These are phyloP conservation scores for Epinotia nisella DNA, from an alignment of 2,888 invertebrate genomes.

Conservation along the genomic window DNA sequence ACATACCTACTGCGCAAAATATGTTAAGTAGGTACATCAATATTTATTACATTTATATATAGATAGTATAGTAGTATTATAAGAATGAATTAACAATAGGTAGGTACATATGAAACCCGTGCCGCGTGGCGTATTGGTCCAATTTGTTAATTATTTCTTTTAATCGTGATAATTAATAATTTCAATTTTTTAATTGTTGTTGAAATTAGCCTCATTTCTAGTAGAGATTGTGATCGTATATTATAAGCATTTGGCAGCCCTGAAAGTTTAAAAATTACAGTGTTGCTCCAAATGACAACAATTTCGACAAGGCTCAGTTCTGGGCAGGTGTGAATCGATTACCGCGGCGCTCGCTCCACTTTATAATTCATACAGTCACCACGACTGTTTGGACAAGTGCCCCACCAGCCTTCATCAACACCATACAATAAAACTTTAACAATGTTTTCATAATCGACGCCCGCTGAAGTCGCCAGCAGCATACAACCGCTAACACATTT, in stretches of 20 bases:
- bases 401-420: constrained; percentile 79
- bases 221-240: no score
- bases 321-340: constrained; percentile 82
- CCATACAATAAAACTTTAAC: constrained; percentile 82
- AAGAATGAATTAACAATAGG: no score
- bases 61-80: no score
- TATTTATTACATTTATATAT: no score
- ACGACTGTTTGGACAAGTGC: constrained; percentile 81
- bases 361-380: constrained; percentile 78
- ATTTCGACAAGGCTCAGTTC: constrained; percentile 52
- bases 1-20: no score
- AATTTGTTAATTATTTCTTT: no score
- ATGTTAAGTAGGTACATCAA: no score
- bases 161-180: no score
- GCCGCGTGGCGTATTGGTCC: no score
- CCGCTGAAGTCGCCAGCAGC: constrained; percentile 62
- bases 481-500: constrained; percentile 65
- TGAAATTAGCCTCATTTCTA: no score
- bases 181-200: no score
- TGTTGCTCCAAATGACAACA: constrained; percentile 32
- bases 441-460: constrained; percentile 82
- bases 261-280: constrained; percentile 24
- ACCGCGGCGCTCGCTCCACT: constrained; percentile 68
- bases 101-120: no score
- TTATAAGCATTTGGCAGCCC: neutral